Evolutionary conservation across 2,888 invertebrate genomes (phyloP).

Genomic region (Coelinius sp.): DNA sequence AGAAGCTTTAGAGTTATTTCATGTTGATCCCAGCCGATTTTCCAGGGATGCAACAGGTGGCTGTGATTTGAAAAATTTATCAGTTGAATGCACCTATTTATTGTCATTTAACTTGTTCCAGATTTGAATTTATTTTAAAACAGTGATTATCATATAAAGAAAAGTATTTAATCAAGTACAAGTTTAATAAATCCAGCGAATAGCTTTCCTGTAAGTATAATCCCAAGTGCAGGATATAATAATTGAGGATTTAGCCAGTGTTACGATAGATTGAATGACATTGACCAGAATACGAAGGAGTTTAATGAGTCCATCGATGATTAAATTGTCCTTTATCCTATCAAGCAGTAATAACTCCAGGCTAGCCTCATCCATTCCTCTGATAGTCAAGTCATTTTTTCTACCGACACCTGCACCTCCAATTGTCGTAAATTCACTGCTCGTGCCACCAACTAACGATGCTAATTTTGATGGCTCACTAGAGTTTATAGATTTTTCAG

Average conservation of each 20-base stretch:
- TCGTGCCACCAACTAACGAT: conserved; percentile 44
- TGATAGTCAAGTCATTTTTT: background rate
- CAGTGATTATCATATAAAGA: no score
- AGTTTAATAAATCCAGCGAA: conserved; percentile 46
- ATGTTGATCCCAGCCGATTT: conserved; percentile 35
- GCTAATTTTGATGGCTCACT: conserved; percentile 23
- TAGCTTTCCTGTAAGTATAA: conserved; percentile 45
- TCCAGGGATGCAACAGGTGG: conserved; percentile 38
- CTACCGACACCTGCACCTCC: background rate
- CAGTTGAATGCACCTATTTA: conserved; percentile 23
- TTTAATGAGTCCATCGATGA: conserved; percentile 40
- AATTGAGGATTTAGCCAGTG: conserved; percentile 47
- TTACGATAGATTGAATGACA: conserved; percentile 38
- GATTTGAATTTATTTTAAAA: no score
- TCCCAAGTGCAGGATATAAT: conserved; percentile 49
- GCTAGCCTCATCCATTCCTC: background rate
- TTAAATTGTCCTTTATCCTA: conserved; percentile 18
- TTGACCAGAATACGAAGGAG: conserved; percentile 42
- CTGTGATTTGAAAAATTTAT: conserved; percentile 36
- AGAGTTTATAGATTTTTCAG: background rate
- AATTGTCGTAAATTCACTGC: conserved; percentile 41
- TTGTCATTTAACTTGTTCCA: background rate
- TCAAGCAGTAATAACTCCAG: conserved; percentile 32
- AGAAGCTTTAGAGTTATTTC: conserved; percentile 1
- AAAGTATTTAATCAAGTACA: background rate